Percentiles rank a stretch among this genome's conserved stretches.
phyloP scores from a whole-genome alignment of 2,888 invertebrate genomes.

The Rhimphoctona megacephalus region DNA sequence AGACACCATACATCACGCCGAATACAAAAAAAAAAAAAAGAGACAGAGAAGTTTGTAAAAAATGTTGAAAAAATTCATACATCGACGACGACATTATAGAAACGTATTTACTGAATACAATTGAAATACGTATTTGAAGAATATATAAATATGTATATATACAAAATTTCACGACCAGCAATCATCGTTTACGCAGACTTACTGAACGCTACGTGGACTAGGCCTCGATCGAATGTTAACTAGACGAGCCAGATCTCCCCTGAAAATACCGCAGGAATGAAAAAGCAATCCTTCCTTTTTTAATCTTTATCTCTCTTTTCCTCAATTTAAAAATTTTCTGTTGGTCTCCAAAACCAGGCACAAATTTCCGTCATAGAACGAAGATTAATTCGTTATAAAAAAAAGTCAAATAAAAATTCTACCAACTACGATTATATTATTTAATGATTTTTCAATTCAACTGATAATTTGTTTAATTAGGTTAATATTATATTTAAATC shows the following conservation, averaged over 20 bases:
- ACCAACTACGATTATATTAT: background rate
- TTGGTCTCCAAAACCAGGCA: slow-evolving; percentile 15
- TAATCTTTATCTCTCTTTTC: background rate
- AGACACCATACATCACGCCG: slow-evolving; percentile 47
- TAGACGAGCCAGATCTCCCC: slow-evolving; percentile 86
- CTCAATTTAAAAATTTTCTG: slow-evolving; percentile 10
- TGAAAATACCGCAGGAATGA: slow-evolving; percentile 84
- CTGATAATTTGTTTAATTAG: too few relatives aligned
- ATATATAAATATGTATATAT: slow-evolving; percentile 6
- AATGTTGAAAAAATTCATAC: background rate
- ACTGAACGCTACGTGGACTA: slow-evolving; percentile 83
- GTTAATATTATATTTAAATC: too few relatives aligned
- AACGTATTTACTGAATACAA: background rate
- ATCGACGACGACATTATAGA: slow-evolving; percentile 2
- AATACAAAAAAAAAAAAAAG: slow-evolving; percentile 3
- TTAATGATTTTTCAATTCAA: background rate
- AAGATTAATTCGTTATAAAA: background rate
- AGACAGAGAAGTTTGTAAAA: background rate
- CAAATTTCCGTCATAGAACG: slow-evolving; percentile 6
- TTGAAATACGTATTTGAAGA: slow-evolving; percentile 44
- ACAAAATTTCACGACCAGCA: slow-evolving; percentile 66
- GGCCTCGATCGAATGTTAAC: slow-evolving; percentile 82
- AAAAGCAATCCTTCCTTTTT: slow-evolving; percentile 39
- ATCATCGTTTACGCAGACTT: slow-evolving; percentile 76
- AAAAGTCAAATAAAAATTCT: background rate